A percentile compares a stretch with the other conserved stretches of the same genome.
Conservation (phyloP, 2,888 invertebrate species). For the Cheilosia scutellata region DNA sequence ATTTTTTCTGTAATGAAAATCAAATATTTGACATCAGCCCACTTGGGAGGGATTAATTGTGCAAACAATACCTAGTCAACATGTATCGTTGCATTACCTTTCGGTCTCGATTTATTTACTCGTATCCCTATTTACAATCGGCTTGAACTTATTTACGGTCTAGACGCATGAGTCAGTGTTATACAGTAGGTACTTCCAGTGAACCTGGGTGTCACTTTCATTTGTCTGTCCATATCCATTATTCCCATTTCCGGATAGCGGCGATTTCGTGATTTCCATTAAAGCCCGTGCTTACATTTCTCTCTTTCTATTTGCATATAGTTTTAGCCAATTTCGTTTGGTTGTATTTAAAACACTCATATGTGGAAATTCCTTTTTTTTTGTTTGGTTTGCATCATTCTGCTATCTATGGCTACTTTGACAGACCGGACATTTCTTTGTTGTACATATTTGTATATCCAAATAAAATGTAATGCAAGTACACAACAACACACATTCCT, state of each 20-base stretch:
- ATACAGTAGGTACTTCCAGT: background rate
- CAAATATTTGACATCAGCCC: constrained; percentile 2
- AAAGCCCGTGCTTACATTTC: background rate
- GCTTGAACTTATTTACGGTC: background rate
- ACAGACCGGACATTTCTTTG: background rate
- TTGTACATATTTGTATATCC: background rate
- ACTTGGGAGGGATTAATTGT: background rate
- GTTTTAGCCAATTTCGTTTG: background rate
- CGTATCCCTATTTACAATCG: background rate
- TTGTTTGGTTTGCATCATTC: background rate
- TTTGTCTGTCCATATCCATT: constrained; percentile 20
- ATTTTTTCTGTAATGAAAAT: background rate
- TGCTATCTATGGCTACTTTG: background rate
- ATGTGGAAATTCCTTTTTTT: too few relatives aligned
- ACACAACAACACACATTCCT: background rate
- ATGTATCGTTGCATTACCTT: too few relatives aligned
- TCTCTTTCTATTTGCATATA: background rate
- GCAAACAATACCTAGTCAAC: background rate
- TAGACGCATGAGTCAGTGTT: background rate
- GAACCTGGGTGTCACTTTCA: constrained; percentile 19
- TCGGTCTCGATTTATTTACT: background rate
- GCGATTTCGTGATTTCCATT: constrained; percentile 21
- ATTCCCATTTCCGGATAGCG: constrained; percentile 30
- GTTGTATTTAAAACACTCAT: background rate
- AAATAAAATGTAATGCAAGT: background rate